phyloP scores from a whole-genome alignment of 2,113 vertebrate genomes.

The Pteruthius melanotis region DNA sequence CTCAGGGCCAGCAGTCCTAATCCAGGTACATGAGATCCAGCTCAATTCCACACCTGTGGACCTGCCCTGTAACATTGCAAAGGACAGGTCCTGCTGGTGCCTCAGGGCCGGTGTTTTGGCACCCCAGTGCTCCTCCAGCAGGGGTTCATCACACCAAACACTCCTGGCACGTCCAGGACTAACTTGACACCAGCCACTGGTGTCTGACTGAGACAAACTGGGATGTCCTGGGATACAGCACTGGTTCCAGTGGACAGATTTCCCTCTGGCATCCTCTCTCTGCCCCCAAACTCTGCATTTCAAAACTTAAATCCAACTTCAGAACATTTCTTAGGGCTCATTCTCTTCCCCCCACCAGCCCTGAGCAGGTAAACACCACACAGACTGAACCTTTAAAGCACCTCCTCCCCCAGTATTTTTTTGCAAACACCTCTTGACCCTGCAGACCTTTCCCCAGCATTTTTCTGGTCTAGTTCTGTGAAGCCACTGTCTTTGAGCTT shows the following conservation, averaged over 20 bases:
- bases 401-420: neutral
- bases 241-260: neutral
- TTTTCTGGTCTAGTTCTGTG: neutral
- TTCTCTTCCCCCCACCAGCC: neutral
- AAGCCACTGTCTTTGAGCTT: neutral
- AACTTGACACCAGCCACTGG: neutral
- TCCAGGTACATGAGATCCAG: neutral
- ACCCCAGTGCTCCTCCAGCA: neutral
- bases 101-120: neutral
- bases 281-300: accelerated
- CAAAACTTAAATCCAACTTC: neutral
- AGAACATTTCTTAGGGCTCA: neutral
- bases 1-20: neutral
- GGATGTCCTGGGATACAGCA: neutral
- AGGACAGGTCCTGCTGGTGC: neutral
- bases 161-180: neutral
- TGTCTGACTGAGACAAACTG: neutral
- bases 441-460: neutral
- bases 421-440: neutral
- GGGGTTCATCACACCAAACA: neutral
- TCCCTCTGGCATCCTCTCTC: neutral
- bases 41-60: neutral
- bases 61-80: neutral
- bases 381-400: neutral
- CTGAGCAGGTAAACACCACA: neutral